A percentile compares a stretch with the other conserved stretches of the same genome.
phyloP scores from a whole-genome alignment of 2,113 vertebrate species.

The Meleagris gallopavo region DNA sequence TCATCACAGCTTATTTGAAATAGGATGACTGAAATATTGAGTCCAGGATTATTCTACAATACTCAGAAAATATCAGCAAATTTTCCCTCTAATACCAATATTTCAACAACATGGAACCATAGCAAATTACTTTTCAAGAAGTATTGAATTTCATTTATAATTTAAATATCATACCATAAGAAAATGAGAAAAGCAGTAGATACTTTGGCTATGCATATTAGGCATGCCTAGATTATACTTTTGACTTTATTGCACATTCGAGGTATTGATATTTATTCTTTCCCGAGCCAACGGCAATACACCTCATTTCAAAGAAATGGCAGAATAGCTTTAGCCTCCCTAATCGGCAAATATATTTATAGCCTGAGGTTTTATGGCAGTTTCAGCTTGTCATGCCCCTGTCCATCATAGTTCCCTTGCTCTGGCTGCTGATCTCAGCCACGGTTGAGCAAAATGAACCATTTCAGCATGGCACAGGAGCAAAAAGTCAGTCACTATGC shows the following conservation, averaged over 20 bases:
- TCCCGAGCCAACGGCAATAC: background rate
- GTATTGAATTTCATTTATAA: background rate
- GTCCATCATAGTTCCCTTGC: background rate
- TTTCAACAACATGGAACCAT: background rate
- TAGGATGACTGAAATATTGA: background rate
- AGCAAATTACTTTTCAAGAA: background rate
- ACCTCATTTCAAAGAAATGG: background rate
- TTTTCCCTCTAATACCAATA: background rate
- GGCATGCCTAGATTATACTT: background rate
- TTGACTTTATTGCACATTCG: background rate
- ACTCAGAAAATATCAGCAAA: background rate
- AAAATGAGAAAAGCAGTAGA: background rate
- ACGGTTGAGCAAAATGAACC: rapidly evolving
- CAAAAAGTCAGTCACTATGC: background rate
- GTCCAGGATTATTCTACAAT: background rate
- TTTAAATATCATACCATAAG: background rate
- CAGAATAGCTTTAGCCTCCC: background rate
- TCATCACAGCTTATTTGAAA: constrained; percentile 8
- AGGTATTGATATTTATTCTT: background rate
- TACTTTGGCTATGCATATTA: background rate
- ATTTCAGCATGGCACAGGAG: background rate
- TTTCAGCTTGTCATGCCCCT: background rate
- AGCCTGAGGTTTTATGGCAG: background rate
- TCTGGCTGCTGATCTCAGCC: background rate
- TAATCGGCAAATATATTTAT: background rate